These are phyloP conservation scores for Leucophenga montana DNA, from an alignment of 2,888 invertebrate genomes.

Conservation along the genomic window DNA sequence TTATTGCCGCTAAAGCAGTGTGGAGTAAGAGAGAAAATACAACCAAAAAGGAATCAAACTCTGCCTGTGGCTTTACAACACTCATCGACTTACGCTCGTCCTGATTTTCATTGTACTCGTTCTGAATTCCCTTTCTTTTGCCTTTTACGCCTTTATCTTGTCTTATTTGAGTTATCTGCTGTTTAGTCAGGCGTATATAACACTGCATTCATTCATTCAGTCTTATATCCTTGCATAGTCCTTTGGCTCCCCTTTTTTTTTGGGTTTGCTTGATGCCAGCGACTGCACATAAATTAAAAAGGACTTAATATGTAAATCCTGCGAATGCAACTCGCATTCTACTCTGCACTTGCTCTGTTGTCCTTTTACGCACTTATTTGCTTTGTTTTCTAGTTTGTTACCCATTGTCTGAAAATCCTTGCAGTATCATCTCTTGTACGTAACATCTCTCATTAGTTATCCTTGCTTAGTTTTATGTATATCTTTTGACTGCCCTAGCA, in stretches of 20 bases:
- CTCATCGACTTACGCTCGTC: not conserved
- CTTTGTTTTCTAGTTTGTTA: not conserved
- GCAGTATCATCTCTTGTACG: not conserved
- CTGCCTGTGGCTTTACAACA: conserved; percentile 18
- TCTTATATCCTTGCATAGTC: not conserved
- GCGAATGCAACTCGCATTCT: not conserved
- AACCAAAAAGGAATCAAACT: not conserved
- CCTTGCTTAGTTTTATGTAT: conserved; percentile 62
- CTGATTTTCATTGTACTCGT: not conserved
- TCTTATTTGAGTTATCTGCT: conserved; percentile 54
- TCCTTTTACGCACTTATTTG: too few relatives aligned
- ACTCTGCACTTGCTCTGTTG: not conserved
- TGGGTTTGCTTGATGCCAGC: not conserved
- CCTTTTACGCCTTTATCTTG: conserved; percentile 58
- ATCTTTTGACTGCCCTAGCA: conserved; percentile 54
- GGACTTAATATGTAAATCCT: conserved; percentile 67
- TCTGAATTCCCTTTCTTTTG: conserved; percentile 40
- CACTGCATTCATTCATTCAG: not conserved
- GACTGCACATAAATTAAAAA: conserved; percentile 58
- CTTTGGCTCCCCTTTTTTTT: not conserved
- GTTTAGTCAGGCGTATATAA: conserved; percentile 62
- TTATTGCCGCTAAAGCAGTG: conserved; percentile 37
- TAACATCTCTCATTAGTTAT: not conserved
- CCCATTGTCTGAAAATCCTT: not conserved
- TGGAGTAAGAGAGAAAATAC: too few relatives aligned